phyloP scores from a whole-genome alignment of 2,888 invertebrate species.

The Sarcophaga carnaria region DNA sequence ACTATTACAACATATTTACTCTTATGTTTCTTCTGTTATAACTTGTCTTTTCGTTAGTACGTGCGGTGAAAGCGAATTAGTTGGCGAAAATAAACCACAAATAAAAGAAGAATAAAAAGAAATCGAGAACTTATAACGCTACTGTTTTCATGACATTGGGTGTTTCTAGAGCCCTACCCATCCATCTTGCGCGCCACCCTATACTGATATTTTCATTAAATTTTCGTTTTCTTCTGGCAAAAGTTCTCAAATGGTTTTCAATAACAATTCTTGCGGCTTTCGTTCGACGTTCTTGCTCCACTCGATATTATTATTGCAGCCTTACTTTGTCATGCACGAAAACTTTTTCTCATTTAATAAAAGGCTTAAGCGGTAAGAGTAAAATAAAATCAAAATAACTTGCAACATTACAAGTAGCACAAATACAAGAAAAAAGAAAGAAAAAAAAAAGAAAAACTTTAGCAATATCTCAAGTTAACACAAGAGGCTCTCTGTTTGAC shows the following conservation, averaged over 20 bases:
- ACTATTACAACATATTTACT: background rate
- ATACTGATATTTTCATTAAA: slow-evolving; percentile 45
- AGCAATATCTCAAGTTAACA: too few species aligned
- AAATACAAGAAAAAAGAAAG: too few species aligned
- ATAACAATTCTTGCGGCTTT: slow-evolving; percentile 30
- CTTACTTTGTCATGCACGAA: background rate
- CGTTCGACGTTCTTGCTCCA: background rate
- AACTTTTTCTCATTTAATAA: too few species aligned
- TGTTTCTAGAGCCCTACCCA: too few species aligned
- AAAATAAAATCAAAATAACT: too few species aligned
- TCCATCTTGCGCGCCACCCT: background rate
- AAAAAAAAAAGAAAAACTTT: too few species aligned
- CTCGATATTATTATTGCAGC: background rate
- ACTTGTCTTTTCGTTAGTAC: slow-evolving; percentile 42
- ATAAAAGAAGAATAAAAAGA: slow-evolving; percentile 18
- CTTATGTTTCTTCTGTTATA: slow-evolving; percentile 37
- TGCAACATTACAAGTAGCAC: too few species aligned
- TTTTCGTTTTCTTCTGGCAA: slow-evolving; percentile 9
- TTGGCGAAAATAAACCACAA: slow-evolving; percentile 50
- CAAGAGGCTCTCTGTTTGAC: too few species aligned
- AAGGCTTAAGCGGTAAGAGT: too few species aligned
- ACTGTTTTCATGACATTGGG: background rate
- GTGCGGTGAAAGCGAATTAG: slow-evolving; percentile 72
- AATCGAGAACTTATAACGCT: background rate
- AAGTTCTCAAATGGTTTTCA: slow-evolving; percentile 38